Percentiles rank a stretch among this genome's conserved stretches.
These are phyloP conservation scores for Gonocerus acuteangulatus DNA, from an alignment of 2,888 invertebrate genomes.

Conservation along the genomic window DNA sequence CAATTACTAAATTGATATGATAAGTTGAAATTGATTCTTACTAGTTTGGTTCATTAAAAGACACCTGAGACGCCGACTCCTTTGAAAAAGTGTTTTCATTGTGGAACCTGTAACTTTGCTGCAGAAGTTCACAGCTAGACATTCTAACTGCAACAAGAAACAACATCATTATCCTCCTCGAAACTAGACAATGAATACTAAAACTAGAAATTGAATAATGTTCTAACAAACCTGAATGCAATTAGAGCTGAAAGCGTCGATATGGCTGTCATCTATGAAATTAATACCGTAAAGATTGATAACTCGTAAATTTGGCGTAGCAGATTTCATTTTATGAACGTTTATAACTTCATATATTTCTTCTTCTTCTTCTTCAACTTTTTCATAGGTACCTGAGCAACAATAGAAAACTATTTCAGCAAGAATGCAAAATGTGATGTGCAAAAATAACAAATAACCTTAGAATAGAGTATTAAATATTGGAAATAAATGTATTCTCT, in stretches of 20 bases:
- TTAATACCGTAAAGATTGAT: constrained; percentile 98
- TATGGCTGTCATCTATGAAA: constrained; percentile 96
- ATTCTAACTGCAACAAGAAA: constrained; percentile 66
- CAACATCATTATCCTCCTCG: not conserved
- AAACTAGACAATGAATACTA: not conserved
- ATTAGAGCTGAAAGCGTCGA: constrained; percentile 94
- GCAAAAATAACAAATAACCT: too few relatives aligned
- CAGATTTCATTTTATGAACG: constrained; percentile 95
- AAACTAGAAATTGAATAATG: not conserved
- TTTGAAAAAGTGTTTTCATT: constrained; percentile 84
- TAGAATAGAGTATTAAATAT: too few relatives aligned
- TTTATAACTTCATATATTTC: constrained; percentile 99
- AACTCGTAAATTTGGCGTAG: constrained; percentile 92
- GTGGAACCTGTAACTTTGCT: constrained; percentile 93
- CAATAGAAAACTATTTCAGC: too few relatives aligned
- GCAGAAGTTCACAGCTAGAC: constrained; percentile 94
- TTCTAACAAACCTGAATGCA: constrained; percentile 67
- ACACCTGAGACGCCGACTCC: constrained; percentile 84
- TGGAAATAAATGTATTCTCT: too few relatives aligned
- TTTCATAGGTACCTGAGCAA: constrained; percentile 88
- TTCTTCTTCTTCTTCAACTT: constrained; percentile 96
- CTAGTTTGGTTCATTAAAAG: constrained; percentile 96
- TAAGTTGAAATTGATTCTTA: too few relatives aligned
- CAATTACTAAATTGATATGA: too few relatives aligned
- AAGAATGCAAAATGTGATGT: too few relatives aligned